Conservation (phyloP, 2,888 invertebrate species). For the Brassicogethes aeneus region DNA sequence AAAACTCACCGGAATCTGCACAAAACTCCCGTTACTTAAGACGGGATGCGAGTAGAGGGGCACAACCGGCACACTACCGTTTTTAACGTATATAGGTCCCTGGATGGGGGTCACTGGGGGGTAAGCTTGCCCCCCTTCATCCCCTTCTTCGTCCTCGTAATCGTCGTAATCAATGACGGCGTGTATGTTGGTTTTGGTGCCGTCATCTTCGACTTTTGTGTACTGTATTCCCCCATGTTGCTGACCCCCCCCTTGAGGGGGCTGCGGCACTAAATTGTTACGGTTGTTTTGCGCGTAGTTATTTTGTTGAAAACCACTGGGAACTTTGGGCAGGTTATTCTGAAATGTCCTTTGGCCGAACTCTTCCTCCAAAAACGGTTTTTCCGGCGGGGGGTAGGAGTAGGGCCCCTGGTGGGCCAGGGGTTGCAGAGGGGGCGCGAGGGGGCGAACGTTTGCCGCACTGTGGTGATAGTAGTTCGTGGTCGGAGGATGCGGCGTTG, state of each 20-base stretch:
- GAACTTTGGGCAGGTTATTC: conserved; percentile 32
- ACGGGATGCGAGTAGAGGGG: conserved; percentile 79
- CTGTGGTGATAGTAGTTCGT: conserved; percentile 25
- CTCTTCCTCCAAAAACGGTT: conserved; percentile 41
- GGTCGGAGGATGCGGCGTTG: conserved; percentile 30
- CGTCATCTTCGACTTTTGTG: conserved; percentile 53
- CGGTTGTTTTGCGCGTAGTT: conserved; percentile 4
- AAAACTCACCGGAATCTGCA: conserved; percentile 81
- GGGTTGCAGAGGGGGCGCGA: conserved; percentile 17
- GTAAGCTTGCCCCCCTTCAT: conserved; percentile 17
- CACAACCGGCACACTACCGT: conserved; percentile 79
- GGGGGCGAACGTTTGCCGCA: too few species aligned
- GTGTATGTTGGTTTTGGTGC: conserved; percentile 52
- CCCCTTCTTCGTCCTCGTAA: conserved; percentile 45
- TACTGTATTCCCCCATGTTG: conserved; percentile 53
- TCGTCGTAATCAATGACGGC: conserved; percentile 65
- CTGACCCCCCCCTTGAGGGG: not conserved
- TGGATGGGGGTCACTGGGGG: conserved; percentile 75
- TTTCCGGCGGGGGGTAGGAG: conserved; percentile 34
- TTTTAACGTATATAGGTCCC: conserved; percentile 79
- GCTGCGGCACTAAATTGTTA: conserved; percentile 1
- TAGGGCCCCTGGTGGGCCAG: conserved; percentile 26
- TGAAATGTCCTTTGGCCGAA: conserved; percentile 20
- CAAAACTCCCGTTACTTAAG: conserved; percentile 75
- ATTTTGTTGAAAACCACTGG: conserved; percentile 4